Percentiles rank a stretch among this genome's conserved stretches.
phyloP scores from a whole-genome alignment of 1,140 invertebrate genomes.

The Drosophila murphyi region DNA sequence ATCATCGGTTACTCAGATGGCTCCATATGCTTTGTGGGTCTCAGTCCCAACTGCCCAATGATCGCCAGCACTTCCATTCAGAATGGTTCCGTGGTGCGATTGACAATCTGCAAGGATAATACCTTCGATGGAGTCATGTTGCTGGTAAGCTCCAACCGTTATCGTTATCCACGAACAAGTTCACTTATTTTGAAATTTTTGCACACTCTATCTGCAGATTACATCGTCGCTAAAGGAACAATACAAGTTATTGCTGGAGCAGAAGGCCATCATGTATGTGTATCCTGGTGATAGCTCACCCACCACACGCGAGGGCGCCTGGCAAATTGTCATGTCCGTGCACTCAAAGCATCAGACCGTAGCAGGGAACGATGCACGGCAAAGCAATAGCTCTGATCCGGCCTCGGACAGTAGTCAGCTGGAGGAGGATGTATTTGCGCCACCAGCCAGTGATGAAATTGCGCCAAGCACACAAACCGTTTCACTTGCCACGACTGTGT shows the following conservation, averaged over 20 bases:
- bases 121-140: slow-evolving; percentile 88
- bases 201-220: slow-evolving; percentile 85
- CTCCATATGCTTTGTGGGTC: slow-evolving; percentile 89
- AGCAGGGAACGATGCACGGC: slow-evolving; percentile 41
- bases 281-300: slow-evolving; percentile 86
- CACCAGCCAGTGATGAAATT: slow-evolving; percentile 57
- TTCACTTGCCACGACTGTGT: slow-evolving; percentile 6
- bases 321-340: slow-evolving; percentile 83
- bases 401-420: slow-evolving; percentile 76
- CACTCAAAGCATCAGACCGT: slow-evolving; percentile 51
- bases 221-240: slow-evolving; percentile 88
- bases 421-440: slow-evolving; percentile 78
- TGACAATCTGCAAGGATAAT: slow-evolving; percentile 89
- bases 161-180: neutral
- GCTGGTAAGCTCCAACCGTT: slow-evolving; percentile 85
- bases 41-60: slow-evolving; percentile 87
- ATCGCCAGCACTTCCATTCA: slow-evolving; percentile 87
- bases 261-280: slow-evolving; percentile 86
- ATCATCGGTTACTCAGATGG: slow-evolving; percentile 90
- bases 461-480: slow-evolving; percentile 43
- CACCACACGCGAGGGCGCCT: slow-evolving; percentile 73
- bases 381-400: slow-evolving; percentile 79
- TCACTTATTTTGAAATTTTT: slow-evolving; percentile 11
- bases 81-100: slow-evolving; percentile 86
- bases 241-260: slow-evolving; percentile 88